These are phyloP conservation scores for Melanostigma gelatinosum DNA, from an alignment of 2,113 vertebrate genomes.

Conservation along the genomic window DNA sequence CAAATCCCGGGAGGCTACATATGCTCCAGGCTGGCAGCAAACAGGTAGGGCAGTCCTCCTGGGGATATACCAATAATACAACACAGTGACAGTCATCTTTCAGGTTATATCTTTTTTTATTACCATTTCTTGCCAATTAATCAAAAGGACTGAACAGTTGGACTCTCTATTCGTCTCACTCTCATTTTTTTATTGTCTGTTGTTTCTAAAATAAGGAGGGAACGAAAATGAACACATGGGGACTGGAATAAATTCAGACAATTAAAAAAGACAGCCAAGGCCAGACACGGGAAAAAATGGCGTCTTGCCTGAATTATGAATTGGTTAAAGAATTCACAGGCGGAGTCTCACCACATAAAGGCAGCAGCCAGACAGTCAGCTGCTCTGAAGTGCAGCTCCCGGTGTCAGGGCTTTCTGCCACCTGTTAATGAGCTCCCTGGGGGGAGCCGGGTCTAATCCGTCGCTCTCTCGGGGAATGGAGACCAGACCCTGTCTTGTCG, in stretches of 20 bases:
- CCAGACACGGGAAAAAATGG: background rate
- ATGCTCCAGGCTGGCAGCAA: slow-evolving; percentile 94
- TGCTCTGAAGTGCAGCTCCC: slow-evolving; percentile 66
- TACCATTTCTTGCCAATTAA: slow-evolving; percentile 15
- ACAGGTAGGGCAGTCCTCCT: slow-evolving; percentile 86
- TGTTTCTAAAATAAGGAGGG: background rate
- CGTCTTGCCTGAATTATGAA: slow-evolving; percentile 14
- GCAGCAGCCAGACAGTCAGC: slow-evolving; percentile 35
- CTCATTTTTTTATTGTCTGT: background rate
- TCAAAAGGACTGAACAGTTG: slow-evolving; percentile 11
- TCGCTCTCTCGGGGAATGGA: slow-evolving; percentile 54
- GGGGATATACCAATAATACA: slow-evolving; percentile 11
- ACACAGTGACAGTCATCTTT: background rate
- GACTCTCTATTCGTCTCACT: background rate
- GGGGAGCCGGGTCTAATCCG: slow-evolving; percentile 73
- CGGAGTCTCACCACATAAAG: background rate
- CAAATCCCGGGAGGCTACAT: slow-evolving; percentile 99
- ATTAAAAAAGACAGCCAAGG: background rate
- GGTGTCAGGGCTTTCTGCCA: slow-evolving; percentile 84
- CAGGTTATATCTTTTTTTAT: background rate
- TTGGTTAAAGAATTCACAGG: background rate
- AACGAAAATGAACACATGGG: background rate
- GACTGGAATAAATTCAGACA: slow-evolving; percentile 5
- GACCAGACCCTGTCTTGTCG: slow-evolving; percentile 57
- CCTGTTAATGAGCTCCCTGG: slow-evolving; percentile 93